Conservation (phyloP, 1,140 invertebrate species). For the Drosophila kohkoa region DNA sequence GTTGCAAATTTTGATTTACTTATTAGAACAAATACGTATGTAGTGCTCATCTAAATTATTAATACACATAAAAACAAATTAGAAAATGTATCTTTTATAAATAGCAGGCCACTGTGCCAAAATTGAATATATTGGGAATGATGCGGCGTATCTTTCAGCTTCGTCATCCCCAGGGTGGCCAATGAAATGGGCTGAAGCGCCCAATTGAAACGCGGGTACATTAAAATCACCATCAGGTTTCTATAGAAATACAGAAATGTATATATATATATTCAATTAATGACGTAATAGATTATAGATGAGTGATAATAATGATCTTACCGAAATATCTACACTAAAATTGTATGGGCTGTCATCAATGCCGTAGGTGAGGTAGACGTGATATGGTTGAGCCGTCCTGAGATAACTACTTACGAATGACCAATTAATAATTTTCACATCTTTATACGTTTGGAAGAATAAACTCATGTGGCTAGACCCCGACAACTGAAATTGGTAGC, state of each 20-base stretch:
- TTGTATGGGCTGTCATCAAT: slow-evolving; percentile 85
- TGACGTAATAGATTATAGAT: no score
- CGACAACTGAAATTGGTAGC: slow-evolving; percentile 73
- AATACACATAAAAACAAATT: background rate
- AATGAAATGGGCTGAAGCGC: slow-evolving; percentile 48
- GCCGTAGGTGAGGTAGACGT: slow-evolving; percentile 89
- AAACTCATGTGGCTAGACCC: slow-evolving; percentile 91
- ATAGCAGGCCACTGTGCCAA: slow-evolving; percentile 28
- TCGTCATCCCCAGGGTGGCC: slow-evolving; percentile 38
- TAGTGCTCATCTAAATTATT: no score
- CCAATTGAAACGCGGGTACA: slow-evolving; percentile 52
- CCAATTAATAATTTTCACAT: slow-evolving; percentile 87
- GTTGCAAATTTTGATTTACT: no score
- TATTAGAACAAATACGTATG: background rate
- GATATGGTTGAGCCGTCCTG: slow-evolving; percentile 87
- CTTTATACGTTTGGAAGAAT: slow-evolving; percentile 88
- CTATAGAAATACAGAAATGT: slow-evolving; percentile 68
- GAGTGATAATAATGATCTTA: background rate
- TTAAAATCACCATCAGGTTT: slow-evolving; percentile 75
- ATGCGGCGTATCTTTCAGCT: slow-evolving; percentile 8
- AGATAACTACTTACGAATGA: slow-evolving; percentile 86
- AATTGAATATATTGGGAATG: slow-evolving; percentile 18
- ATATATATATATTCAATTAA: slow-evolving; percentile 13
- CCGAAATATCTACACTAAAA: slow-evolving; percentile 30
- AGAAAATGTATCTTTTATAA: slow-evolving; percentile 37